Conservation (phyloP, 2,888 invertebrate genomes). For the Epistrophella euchroma region DNA sequence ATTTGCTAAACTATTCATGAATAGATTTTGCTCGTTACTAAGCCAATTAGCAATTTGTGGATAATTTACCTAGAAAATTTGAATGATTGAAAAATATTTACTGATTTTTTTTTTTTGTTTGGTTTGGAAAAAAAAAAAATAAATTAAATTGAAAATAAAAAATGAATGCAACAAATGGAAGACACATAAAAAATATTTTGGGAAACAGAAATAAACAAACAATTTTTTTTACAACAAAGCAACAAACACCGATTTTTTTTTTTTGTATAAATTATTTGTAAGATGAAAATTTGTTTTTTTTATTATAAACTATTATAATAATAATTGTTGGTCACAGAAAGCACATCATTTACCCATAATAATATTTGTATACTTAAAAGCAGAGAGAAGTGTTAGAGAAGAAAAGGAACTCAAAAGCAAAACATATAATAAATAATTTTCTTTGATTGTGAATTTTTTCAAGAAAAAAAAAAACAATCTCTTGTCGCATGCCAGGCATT, state of each 20-base stretch:
- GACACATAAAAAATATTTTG: constrained; percentile 37
- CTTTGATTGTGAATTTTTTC: background rate
- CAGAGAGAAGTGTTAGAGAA: constrained; percentile 61
- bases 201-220: constrained; percentile 33
- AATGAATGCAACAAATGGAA: constrained; percentile 38
- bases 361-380: constrained; percentile 35
- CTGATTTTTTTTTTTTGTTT: constrained; percentile 22
- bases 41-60: constrained; percentile 80
- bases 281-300: constrained; percentile 24
- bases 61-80: constrained; percentile 78
- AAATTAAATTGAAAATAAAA: constrained; percentile 33
- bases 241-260: constrained; percentile 59
- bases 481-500: constrained; percentile 68
- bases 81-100: constrained; percentile 37
- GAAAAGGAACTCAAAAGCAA: constrained; percentile 41
- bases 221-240: constrained; percentile 62
- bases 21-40: constrained; percentile 79
- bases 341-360: constrained; percentile 48
- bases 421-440: constrained; percentile 19
- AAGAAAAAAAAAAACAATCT: constrained; percentile 18
- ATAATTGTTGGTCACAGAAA: constrained; percentile 42
- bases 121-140: constrained; percentile 30
- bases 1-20: constrained; percentile 80
- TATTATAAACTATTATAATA: background rate
- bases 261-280: constrained; percentile 2